These are phyloP conservation scores for Pterocles gutturalis DNA, from an alignment of 2,113 vertebrate genomes.

Conservation along the genomic window DNA sequence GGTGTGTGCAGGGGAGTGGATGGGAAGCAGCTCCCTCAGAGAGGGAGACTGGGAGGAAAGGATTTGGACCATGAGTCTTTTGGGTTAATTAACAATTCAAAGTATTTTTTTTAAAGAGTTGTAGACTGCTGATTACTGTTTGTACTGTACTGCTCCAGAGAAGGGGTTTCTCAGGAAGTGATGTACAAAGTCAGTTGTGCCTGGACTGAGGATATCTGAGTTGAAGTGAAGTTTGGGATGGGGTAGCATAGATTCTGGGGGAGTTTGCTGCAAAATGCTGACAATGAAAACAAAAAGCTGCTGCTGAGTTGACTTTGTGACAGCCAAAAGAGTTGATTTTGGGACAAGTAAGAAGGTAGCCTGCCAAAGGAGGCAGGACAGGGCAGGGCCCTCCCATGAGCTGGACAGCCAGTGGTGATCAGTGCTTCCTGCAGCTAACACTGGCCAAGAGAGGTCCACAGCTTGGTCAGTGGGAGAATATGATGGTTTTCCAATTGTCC, in stretches of 20 bases:
- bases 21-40: not conserved
- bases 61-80: not conserved
- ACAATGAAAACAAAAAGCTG: not conserved
- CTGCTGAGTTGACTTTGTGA: not conserved
- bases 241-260: not conserved
- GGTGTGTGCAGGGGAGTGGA: not conserved
- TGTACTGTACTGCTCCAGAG: not conserved
- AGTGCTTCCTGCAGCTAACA: not conserved
- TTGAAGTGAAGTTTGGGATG: not conserved
- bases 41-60: not conserved
- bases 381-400: not conserved
- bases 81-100: not conserved
- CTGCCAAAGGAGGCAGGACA: not conserved
- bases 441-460: not conserved
- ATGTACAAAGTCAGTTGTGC: not conserved
- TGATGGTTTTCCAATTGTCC: not conserved
- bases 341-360: not conserved
- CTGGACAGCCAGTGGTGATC: fast-evolving
- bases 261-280: not conserved
- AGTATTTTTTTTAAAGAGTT: not conserved
- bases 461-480: not conserved
- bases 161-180: not conserved
- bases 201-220: not conserved
- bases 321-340: not conserved
- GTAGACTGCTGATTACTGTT: not conserved